Percentiles rank a stretch among this genome's conserved stretches.
These are phyloP conservation scores for Cheilosia pagana DNA, from an alignment of 2,888 invertebrate genomes.

Conservation along the genomic window DNA sequence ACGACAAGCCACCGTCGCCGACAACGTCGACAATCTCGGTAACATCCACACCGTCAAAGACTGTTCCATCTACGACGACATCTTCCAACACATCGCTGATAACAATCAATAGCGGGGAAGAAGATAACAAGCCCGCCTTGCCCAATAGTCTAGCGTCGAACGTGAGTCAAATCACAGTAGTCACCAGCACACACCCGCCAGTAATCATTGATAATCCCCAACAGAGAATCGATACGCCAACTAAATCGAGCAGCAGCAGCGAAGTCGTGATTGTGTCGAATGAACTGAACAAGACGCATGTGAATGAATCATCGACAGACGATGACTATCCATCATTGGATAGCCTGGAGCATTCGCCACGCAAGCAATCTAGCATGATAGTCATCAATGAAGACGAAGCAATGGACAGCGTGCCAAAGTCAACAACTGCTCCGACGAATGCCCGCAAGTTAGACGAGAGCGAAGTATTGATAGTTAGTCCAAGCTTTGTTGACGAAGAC, in stretches of 20 bases:
- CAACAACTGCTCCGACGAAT: conserved; percentile 78
- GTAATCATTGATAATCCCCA: conserved; percentile 87
- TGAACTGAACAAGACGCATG: conserved; percentile 87
- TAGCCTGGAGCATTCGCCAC: conserved; percentile 87
- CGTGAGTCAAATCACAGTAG: conserved; percentile 92
- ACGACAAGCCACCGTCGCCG: conserved; percentile 79
- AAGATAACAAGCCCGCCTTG: conserved; percentile 84
- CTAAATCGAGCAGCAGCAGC: conserved; percentile 83
- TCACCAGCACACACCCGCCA: conserved; percentile 91
- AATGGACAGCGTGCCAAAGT: conserved; percentile 49
- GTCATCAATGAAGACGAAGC: conserved; percentile 77
- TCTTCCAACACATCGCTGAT: conserved; percentile 82
- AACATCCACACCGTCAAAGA: conserved; percentile 65
- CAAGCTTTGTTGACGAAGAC: conserved; percentile 87
- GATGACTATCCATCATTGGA: conserved; percentile 91
- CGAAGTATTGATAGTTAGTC: conserved; percentile 92
- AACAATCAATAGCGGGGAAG: conserved; percentile 81
- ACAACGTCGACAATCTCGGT: conserved; percentile 78
- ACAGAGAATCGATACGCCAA: conserved; percentile 76
- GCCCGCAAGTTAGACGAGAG: conserved; percentile 92
- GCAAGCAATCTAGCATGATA: conserved; percentile 81
- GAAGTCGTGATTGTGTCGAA: conserved; percentile 94
- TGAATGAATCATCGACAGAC: conserved; percentile 89
- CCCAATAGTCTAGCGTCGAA: conserved; percentile 90
- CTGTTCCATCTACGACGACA: conserved; percentile 76